Evolutionary conservation across 2,888 invertebrate species (phyloP).

Genomic region (Beris morrisii): DNA sequence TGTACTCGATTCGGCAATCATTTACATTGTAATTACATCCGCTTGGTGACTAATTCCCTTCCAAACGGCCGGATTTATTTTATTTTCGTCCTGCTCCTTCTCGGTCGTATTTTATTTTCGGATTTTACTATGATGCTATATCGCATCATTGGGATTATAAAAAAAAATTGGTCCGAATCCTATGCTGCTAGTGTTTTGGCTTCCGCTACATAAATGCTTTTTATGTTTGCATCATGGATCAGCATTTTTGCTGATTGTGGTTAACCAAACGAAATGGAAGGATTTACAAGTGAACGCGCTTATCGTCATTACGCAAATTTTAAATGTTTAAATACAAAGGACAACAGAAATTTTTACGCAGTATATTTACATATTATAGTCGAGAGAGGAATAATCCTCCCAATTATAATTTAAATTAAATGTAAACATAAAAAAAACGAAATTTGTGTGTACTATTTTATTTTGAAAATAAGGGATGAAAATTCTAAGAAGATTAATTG

Average conservation of each 20-base stretch:
- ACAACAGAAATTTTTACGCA: background rate
- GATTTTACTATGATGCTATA: slow-evolving; percentile 22
- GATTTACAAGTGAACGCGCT: slow-evolving; percentile 13
- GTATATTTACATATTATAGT: no score
- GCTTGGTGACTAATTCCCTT: slow-evolving; percentile 32
- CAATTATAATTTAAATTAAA: slow-evolving; percentile 8
- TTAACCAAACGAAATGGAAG: slow-evolving; percentile 19
- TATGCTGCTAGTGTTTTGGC: background rate
- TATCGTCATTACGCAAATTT: background rate
- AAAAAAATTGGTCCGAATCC: background rate
- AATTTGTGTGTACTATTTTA: no score
- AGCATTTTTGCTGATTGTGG: slow-evolving; percentile 19
- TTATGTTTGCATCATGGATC: slow-evolving; percentile 8
- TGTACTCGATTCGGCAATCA: slow-evolving; percentile 18
- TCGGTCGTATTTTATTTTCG: slow-evolving; percentile 28
- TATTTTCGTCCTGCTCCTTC: slow-evolving; percentile 17
- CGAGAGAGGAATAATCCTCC: background rate
- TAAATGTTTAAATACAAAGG: background rate
- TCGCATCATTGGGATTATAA: slow-evolving; percentile 20
- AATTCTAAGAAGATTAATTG: no score
- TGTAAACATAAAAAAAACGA: background rate
- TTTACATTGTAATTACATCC: slow-evolving; percentile 34
- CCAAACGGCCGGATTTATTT: slow-evolving; percentile 27
- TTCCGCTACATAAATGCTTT: background rate
- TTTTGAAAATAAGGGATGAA: no score